Conservation (phyloP, 1,140 invertebrate genomes). For the Sinonovacula constricta region DNA sequence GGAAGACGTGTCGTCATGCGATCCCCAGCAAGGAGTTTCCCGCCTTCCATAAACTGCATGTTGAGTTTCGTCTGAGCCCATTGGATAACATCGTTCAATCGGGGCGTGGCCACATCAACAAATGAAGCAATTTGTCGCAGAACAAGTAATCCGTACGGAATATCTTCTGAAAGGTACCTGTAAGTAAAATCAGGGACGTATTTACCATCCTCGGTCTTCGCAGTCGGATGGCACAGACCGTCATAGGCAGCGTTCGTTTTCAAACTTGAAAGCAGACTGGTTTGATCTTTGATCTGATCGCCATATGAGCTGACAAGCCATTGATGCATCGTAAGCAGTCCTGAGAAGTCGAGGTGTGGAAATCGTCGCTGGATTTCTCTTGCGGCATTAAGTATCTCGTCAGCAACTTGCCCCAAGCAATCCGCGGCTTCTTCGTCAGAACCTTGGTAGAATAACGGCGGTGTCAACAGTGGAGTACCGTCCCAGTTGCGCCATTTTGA, state of each 20-base stretch:
- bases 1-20: slow-evolving; percentile 60
- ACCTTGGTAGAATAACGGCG: slow-evolving; percentile 70
- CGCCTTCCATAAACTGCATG: slow-evolving; percentile 63
- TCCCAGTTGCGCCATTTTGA: slow-evolving; percentile 70
- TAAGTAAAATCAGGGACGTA: slow-evolving; percentile 64
- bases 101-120: slow-evolving; percentile 56
- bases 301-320: slow-evolving; percentile 59
- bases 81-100: slow-evolving; percentile 58
- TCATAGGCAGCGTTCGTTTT: slow-evolving; percentile 63
- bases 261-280: slow-evolving; percentile 50
- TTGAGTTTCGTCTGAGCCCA: slow-evolving; percentile 70
- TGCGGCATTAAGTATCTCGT: slow-evolving; percentile 59
- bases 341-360: slow-evolving; percentile 49
- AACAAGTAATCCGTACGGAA: slow-evolving; percentile 66
- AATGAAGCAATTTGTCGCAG: slow-evolving; percentile 64
- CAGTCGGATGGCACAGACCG: slow-evolving; percentile 65
- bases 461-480: slow-evolving; percentile 57
- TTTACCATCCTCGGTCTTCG: slow-evolving; percentile 54
- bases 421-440: slow-evolving; percentile 57
- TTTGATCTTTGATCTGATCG: slow-evolving; percentile 58
- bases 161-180: slow-evolving; percentile 62
- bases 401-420: slow-evolving; percentile 52
- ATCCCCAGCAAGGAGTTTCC: slow-evolving; percentile 63
- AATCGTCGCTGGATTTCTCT: slow-evolving; percentile 40
- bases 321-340: slow-evolving; percentile 60